phyloP scores from a whole-genome alignment of 2,797 vertebrate genomes.

The Muraenolepis orangiensis region DNA sequence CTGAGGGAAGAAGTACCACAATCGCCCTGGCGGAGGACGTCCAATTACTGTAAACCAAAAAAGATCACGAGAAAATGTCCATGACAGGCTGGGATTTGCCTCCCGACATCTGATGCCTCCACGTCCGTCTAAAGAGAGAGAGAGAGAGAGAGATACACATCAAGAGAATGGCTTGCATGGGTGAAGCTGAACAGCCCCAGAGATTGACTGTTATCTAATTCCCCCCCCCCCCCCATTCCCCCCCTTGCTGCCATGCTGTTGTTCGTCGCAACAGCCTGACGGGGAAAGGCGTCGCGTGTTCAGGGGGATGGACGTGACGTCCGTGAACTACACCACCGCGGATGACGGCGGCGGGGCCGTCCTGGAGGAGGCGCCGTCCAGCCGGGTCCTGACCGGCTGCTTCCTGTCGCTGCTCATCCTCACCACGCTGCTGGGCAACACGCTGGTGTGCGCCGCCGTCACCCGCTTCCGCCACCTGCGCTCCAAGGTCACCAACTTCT shows the following conservation, averaged over 20 bases:
- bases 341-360: constrained; percentile 79
- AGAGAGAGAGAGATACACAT: constrained; percentile 5
- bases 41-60: constrained; percentile 33
- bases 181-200: constrained; percentile 20
- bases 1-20: constrained; percentile 31
- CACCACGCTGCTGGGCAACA: constrained; percentile 93
- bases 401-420: constrained; percentile 94
- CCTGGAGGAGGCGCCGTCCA: constrained; percentile 82
- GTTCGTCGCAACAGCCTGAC: constrained; percentile 49
- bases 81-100: constrained; percentile 10
- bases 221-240: constrained; percentile 34
- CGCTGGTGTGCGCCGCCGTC: constrained; percentile 89
- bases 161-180: constrained; percentile 16
- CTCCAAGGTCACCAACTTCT: constrained; percentile 98
- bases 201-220: constrained; percentile 13
- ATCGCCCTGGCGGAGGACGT: constrained; percentile 41
- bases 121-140: constrained; percentile 15
- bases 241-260: neutral
- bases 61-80: constrained; percentile 30
- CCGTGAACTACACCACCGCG: constrained; percentile 83
- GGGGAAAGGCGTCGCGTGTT: neutral
- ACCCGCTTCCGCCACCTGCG: constrained; percentile 93
- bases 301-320: constrained; percentile 79
- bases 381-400: constrained; percentile 88
- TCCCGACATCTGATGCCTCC: constrained; percentile 17